Evolutionary conservation across 2,113 vertebrate species (phyloP).

Genomic region (Triplophysa rosa): DNA sequence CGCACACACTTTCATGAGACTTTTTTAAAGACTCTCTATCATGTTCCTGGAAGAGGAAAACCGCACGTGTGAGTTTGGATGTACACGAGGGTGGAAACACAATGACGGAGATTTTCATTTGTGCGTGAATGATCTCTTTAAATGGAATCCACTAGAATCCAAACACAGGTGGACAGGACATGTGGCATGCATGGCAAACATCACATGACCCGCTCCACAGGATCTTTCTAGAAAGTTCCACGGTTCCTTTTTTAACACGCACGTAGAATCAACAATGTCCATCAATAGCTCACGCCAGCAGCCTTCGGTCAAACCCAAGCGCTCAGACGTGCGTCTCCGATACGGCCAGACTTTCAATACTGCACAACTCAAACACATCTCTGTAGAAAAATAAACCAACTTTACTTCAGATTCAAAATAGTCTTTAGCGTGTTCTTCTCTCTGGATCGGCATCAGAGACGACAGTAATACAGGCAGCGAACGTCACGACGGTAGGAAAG

Average conservation of each 20-base stretch:
- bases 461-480: not conserved
- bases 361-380: constrained; percentile 3
- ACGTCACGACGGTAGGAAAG: not conserved
- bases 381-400: constrained; percentile 54
- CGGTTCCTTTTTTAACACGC: not conserved
- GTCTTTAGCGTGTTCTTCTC: not conserved
- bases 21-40: no score
- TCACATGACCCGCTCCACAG: constrained; percentile 28
- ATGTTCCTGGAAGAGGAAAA: not conserved
- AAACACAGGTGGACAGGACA: constrained; percentile 15
- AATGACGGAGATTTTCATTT: not conserved
- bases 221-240: constrained; percentile 23
- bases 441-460: not conserved
- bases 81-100: not conserved
- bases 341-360: constrained; percentile 12
- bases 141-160: constrained; percentile 7
- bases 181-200: constrained; percentile 41
- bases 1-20: no score
- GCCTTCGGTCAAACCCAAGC: constrained; percentile 1
- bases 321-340: not conserved
- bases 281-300: not conserved
- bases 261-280: not conserved
- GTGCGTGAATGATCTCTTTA: not conserved
- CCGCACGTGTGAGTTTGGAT: not conserved
- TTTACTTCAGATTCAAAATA: constrained; percentile 25